phyloP scores from a whole-genome alignment of 2,797 vertebrate species.

The Triplophysa bombifrons region DNA sequence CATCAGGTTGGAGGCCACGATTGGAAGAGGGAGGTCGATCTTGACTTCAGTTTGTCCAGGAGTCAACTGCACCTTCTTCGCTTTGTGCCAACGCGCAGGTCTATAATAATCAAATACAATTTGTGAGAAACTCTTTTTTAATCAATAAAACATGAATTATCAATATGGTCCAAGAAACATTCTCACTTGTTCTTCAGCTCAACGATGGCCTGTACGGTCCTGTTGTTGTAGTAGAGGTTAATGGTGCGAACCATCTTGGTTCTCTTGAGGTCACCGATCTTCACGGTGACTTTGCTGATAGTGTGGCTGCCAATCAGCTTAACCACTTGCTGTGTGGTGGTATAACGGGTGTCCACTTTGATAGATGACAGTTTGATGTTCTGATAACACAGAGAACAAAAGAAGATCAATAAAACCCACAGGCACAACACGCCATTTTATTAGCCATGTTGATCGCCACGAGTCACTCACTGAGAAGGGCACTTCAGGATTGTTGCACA shows the following conservation, averaged over 20 bases:
- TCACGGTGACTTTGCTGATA: conserved; percentile 98
- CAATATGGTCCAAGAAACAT: neutral
- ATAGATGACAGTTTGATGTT: conserved; percentile 99
- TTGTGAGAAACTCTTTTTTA: neutral
- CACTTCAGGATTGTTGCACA: conserved; percentile 99
- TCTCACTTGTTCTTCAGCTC: conserved; percentile 97
- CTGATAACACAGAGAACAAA: conserved; percentile 66
- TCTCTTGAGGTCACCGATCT: conserved; percentile 96
- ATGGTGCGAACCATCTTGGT: conserved; percentile 99
- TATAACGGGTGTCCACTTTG: conserved; percentile 98
- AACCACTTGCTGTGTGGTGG: conserved; percentile 98
- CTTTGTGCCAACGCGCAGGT: conserved; percentile 98
- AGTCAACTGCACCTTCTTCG: conserved; percentile 96
- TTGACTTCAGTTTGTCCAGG: conserved; percentile 98
- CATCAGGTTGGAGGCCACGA: conserved; percentile 98
- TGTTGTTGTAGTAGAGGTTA: conserved; percentile 98
- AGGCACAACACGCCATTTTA: neutral
- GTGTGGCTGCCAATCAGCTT: conserved; percentile 99
- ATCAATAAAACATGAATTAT: neutral
- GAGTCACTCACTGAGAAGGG: conserved; percentile 90
- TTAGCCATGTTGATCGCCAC: neutral
- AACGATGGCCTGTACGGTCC: conserved; percentile 97
- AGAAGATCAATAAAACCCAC: neutral
- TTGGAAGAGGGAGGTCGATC: conserved; percentile 94
- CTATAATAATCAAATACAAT: conserved; percentile 63